Evolutionary conservation across 2,888 invertebrate genomes (phyloP), one percentile per base, ranked within the genome.

Genomic region (Diarsia mendica): DNA sequence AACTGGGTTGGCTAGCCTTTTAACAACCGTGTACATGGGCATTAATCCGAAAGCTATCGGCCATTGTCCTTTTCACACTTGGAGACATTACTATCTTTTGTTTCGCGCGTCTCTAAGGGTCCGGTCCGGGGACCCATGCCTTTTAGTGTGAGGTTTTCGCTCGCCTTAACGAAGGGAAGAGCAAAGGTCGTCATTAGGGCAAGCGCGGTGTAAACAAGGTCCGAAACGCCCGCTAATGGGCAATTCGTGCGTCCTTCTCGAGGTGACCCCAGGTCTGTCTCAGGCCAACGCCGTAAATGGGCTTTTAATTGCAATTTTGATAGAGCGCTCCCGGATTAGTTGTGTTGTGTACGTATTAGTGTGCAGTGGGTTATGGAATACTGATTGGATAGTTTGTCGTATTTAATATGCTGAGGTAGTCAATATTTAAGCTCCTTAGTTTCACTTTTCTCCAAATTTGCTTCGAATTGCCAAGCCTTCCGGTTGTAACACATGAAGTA

Each of bases 101-200:
- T 96, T 91, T 94, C 94, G 87, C 89, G 85, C 90, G 93, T 94
- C 94, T 94, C 94, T 89, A 89, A 90, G 94, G 95, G 95, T 95
- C 93, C 95, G 93, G 93, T 91, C 90, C 91, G 92, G 95, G 94
- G 95, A 93, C 91, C 92, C 91, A 91, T 94, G 96, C 95, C 96
- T 96, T 96, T 96, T 96, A 96, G 96, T 96, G 96, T 93, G 96
- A 96, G 96, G 95, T 96, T 96, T 96, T 96, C 95, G 94, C 95
- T 95, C 94, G 96, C 96, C 95, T 96, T 96, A 96, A 96, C 96
- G 96, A 96, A 96, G 96, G 96, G 96, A 96, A 96, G 95, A 94
- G 96, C 95, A 96, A 95, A 96, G 96, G 96, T 96, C 96, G 96
- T 96, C 96, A 96, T 96, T 96, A 96, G 96, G 96, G 95, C 96